These are phyloP conservation scores for Sinella curviseta DNA, from an alignment of 1,140 invertebrate species.

Conservation along the genomic window DNA sequence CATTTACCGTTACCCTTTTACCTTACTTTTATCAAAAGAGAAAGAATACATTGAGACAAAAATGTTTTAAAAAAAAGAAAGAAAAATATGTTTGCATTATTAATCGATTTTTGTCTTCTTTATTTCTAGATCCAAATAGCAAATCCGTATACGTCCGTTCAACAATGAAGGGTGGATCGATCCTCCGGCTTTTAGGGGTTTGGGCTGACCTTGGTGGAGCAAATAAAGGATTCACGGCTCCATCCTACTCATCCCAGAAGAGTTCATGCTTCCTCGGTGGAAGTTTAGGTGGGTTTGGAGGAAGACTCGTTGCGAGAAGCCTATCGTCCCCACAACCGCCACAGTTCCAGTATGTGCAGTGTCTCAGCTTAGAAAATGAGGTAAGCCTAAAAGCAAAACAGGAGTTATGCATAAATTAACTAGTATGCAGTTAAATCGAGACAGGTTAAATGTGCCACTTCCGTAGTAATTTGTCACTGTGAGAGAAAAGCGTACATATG, in stretches of 20 bases:
- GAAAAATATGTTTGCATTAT: background rate
- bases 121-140: conserved; percentile 47
- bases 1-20: background rate
- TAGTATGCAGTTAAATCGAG: background rate
- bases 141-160: conserved; percentile 50
- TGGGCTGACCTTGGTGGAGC: conserved; percentile 52
- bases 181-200: conserved; percentile 54
- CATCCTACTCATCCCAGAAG: conserved; percentile 27
- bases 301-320: conserved; percentile 42
- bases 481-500: background rate
- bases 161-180: conserved; percentile 51
- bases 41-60: too few species aligned
- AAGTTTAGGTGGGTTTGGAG: conserved; percentile 46
- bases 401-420: background rate
- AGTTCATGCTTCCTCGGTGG: conserved; percentile 36
- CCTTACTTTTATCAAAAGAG: background rate
- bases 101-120: background rate
- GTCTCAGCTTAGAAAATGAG: conserved; percentile 54
- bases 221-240: conserved; percentile 45
- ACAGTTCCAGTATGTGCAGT: conserved; percentile 54
- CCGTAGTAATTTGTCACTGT: conserved; percentile 8
- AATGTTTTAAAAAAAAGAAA: background rate
- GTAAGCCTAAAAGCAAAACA: conserved; percentile 43
- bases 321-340: conserved; percentile 35
- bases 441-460: background rate